phyloP scores from a whole-genome alignment of 2,113 vertebrate species.

The Equus przewalskii region DNA sequence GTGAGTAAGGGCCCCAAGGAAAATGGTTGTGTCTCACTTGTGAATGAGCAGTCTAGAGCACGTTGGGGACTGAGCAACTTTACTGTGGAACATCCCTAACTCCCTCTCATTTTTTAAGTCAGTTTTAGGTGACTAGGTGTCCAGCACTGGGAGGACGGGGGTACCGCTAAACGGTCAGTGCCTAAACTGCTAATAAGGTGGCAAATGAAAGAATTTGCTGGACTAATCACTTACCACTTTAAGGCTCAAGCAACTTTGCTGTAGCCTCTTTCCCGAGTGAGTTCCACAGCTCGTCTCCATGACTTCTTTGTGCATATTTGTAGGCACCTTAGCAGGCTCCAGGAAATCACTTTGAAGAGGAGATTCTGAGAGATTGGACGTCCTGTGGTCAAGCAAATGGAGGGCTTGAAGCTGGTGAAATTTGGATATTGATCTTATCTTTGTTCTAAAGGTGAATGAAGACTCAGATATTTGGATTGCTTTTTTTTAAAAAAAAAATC shows the following conservation, averaged over 20 bases:
- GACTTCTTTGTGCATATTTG: not conserved
- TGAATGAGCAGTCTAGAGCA: not conserved
- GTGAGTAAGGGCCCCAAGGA: not conserved
- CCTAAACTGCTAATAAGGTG: not conserved
- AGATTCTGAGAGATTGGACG: not conserved
- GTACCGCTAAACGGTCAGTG: not conserved
- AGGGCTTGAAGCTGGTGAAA: not conserved
- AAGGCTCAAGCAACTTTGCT: not conserved
- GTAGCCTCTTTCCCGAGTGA: not conserved
- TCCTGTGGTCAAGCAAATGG: not conserved
- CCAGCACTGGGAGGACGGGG: not conserved
- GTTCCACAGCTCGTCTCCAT: not conserved
- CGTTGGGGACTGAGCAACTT: not conserved
- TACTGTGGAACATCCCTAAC: not conserved
- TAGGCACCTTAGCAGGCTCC: not conserved
- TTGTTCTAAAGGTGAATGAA: conserved; percentile 39
- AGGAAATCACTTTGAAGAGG: conserved; percentile 25
- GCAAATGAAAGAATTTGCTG: not conserved
- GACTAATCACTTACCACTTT: not conserved
- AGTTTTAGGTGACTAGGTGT: not conserved
- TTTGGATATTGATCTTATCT: conserved; percentile 14
- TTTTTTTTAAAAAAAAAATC: not conserved
- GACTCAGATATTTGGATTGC: not conserved
- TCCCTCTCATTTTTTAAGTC: not conserved
- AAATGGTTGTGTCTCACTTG: not conserved